Conservation (phyloP, 2,113 vertebrate genomes). For the Girardinichthys multiradiatus region DNA sequence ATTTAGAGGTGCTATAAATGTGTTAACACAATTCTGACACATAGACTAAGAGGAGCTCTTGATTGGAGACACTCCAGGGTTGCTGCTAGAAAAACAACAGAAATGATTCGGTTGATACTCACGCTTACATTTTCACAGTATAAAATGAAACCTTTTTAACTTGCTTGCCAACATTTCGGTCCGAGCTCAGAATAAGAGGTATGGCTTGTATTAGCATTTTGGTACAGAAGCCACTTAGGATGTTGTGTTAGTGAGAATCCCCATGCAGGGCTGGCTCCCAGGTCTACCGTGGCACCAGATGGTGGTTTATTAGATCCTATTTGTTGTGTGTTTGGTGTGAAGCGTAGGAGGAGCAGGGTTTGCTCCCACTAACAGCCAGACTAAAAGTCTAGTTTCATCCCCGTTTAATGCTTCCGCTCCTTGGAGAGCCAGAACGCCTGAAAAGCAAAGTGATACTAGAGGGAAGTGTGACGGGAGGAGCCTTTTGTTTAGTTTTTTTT, state of each 20-base stretch:
- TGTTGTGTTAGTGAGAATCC: slow-evolving; percentile 44
- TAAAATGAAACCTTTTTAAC: too few relatives aligned
- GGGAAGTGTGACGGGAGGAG: slow-evolving; percentile 42
- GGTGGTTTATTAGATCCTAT: slow-evolving; percentile 68
- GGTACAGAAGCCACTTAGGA: slow-evolving; percentile 31
- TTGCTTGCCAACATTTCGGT: not conserved
- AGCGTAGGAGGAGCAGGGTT: slow-evolving; percentile 62
- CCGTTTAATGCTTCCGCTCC: slow-evolving; percentile 36
- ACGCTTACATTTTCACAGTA: too few relatives aligned
- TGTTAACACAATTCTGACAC: slow-evolving; percentile 52
- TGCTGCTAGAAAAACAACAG: not conserved
- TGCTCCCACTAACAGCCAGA: slow-evolving; percentile 63
- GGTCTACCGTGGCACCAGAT: slow-evolving; percentile 64
- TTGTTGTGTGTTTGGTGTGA: slow-evolving; percentile 70
- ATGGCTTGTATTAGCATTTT: slow-evolving; percentile 13
- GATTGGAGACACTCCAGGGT: slow-evolving; percentile 28
- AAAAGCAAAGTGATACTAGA: slow-evolving; percentile 51
- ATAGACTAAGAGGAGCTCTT: slow-evolving; percentile 19
- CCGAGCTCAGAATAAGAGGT: not conserved
- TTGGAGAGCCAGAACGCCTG: slow-evolving; percentile 46
- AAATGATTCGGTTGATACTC: too few relatives aligned
- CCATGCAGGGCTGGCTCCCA: slow-evolving; percentile 48
- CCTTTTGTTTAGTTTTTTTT: slow-evolving; percentile 35
- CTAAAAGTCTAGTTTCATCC: slow-evolving; percentile 54
- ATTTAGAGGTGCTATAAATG: slow-evolving; percentile 39